Percentiles rank a stretch among this genome's conserved stretches.
Evolutionary conservation across 2,888 invertebrate species (phyloP).

Genomic region (Acrocera orbiculus): DNA sequence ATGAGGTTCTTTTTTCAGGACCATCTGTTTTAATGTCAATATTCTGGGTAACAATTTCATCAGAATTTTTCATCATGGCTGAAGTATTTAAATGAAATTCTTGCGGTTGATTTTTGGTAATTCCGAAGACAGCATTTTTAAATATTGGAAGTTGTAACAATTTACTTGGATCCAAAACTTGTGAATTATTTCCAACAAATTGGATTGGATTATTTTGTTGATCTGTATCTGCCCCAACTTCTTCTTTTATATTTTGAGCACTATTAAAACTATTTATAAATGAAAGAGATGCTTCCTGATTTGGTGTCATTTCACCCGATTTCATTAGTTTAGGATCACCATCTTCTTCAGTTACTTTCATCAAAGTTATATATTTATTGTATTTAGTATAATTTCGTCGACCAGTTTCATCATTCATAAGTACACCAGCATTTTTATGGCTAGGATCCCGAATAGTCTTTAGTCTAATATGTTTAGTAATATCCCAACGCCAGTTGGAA

Average conservation of each 20-base stretch:
- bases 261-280: conserved; percentile 33
- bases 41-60: conserved; percentile 33
- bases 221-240: not conserved
- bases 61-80: conserved; percentile 42
- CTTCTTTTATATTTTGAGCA: conserved; percentile 2
- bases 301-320: conserved; percentile 31
- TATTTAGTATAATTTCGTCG: conserved; percentile 84
- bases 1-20: conserved; percentile 51
- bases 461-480: conserved; percentile 84
- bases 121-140: too few species aligned
- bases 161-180: not conserved
- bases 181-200: conserved; percentile 5
- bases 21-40: conserved; percentile 28
- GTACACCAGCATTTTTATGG: conserved; percentile 62
- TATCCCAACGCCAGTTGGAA: conserved; percentile 95
- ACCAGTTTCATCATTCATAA: conserved; percentile 84
- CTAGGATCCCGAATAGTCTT: conserved; percentile 71
- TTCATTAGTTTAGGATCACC: conserved; percentile 32
- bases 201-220: conserved; percentile 4
- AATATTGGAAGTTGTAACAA: not conserved
- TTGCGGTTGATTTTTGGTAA: conserved; percentile 1
- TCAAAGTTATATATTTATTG: conserved; percentile 67
- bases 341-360: conserved; percentile 39
- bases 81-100: conserved; percentile 28
- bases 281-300: conserved; percentile 35